Conservation (phyloP, 2,888 invertebrate genomes). For the Lasioglossum calceatum region DNA sequence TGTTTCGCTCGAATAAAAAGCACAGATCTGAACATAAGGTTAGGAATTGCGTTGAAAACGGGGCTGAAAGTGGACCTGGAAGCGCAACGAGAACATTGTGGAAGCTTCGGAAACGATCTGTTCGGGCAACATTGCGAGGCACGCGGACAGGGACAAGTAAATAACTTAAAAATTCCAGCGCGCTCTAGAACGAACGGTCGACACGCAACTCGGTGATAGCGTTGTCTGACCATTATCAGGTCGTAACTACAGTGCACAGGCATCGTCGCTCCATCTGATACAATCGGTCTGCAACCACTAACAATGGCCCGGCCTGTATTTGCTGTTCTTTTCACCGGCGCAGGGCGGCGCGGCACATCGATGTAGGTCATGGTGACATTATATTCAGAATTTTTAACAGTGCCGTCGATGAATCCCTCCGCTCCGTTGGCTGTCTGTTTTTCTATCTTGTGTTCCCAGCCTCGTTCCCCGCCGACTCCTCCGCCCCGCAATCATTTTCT, state of each 20-base stretch:
- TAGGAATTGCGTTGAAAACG: no score
- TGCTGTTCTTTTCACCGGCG: constrained; percentile 65
- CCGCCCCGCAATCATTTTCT: neutral
- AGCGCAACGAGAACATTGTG: neutral
- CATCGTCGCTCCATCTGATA: constrained; percentile 60
- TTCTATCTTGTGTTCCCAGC: constrained; percentile 23
- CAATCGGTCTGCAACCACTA: constrained; percentile 59
- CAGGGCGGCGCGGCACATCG: constrained; percentile 29
- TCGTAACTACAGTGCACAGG: constrained; percentile 60
- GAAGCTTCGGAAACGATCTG: neutral
- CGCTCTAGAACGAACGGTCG: constrained; percentile 21
- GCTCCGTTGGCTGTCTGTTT: constrained; percentile 25
- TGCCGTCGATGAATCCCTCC: constrained; percentile 37
- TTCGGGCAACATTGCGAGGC: neutral
- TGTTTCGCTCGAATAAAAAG: no score
- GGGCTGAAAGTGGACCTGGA: no score
- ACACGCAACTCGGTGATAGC: constrained; percentile 53
- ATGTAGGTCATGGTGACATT: constrained; percentile 71
- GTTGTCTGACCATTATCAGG: constrained; percentile 61
- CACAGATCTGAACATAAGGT: no score
- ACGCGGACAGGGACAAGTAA: constrained; percentile 19
- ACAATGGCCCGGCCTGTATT: constrained; percentile 65
- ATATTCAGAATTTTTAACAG: constrained; percentile 62
- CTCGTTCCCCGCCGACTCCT: neutral
- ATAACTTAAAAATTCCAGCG: constrained; percentile 59